phyloP scores from a whole-genome alignment of 2,797 vertebrate genomes.

The Sylvia borin region DNA sequence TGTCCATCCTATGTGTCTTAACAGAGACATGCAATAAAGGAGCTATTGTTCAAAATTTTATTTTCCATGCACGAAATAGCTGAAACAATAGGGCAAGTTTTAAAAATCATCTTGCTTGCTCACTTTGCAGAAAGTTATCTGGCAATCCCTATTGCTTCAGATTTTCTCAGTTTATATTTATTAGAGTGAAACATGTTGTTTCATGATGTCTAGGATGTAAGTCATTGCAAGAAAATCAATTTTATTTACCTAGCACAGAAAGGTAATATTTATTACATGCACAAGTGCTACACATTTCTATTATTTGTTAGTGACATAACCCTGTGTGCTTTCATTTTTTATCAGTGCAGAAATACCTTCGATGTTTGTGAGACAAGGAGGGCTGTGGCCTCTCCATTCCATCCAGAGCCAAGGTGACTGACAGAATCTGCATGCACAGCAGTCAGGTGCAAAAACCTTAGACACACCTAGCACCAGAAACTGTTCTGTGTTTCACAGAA shows the following conservation, averaged over 20 bases:
- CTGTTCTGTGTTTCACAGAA: background rate
- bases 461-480: background rate
- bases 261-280: background rate
- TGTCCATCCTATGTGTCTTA: background rate
- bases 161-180: background rate
- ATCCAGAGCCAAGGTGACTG: background rate
- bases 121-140: background rate
- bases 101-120: background rate
- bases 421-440: background rate
- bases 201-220: background rate
- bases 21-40: background rate
- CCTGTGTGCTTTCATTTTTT: background rate
- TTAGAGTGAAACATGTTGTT: background rate
- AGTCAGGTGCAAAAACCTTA: background rate
- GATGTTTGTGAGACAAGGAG: background rate
- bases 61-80: background rate
- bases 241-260: background rate
- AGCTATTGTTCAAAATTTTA: background rate
- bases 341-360: background rate
- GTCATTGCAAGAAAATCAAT: background rate
- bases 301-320: background rate
- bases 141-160: background rate
- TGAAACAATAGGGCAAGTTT: background rate
- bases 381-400: background rate
- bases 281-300: background rate